Evolutionary conservation across 2,888 invertebrate genomes (phyloP), one percentile per base, ranked within the genome.

Genomic region (Drosophila nigricruria): DNA sequence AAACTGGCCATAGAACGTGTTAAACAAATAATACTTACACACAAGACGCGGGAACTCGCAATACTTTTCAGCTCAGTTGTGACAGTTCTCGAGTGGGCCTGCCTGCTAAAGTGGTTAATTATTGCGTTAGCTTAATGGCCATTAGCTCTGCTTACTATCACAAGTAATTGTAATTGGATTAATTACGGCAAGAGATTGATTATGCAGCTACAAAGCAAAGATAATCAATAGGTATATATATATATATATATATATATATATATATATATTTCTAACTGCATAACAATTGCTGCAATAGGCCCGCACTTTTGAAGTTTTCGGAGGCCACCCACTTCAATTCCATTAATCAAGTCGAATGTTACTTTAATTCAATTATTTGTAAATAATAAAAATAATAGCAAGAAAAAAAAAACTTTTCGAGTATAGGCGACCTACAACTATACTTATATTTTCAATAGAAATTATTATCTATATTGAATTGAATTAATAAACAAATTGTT

Each of bases 31-130:
- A 60, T 64, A 54, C 53, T 57, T 56, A 71, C 10, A 6, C 54
- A 58, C 40, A 42, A 34, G 40, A 43, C 43, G 20, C 59, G 49
- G 49, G n/a, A n/a, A 69, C 18, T 45, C 45, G 54, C 49, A 49
- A 38, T 57, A 34, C 56, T 58, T 52, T 52, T 32, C 52, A 42
- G 85, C 62, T 60, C 53, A 50, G 73, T 67, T 89, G 85, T 89
- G 89, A 83, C 83, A 83, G 82, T 83, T 88, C 70, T 70, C 66
- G 62, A 82, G 87, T 77, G 80, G 59, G 67, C 20, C 62, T 50
- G 66, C 38, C 47, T 60, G 56, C 57, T 65, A 70, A 83, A 65
- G 74, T 87, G 82, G 79, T 60, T 87, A 83, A 87, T 83, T 83
- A 81, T 72, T 64, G 64, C 23, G 47, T 69, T 70, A 52, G 58